Conservation (phyloP, 2,888 invertebrate genomes). For the Tipula unca region DNA sequence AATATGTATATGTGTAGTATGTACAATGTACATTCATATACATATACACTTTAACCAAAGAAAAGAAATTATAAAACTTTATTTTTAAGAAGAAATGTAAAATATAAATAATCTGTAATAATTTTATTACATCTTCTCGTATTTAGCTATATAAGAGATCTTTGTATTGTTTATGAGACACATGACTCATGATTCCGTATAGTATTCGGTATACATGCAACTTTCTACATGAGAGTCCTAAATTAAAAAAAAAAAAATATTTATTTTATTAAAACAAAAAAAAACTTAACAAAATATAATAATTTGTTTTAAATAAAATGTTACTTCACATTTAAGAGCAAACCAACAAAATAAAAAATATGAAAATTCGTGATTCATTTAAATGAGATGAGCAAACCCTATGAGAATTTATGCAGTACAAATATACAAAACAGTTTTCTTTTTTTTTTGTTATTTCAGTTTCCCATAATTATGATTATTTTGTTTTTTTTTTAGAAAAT, state of each 20-base stretch:
- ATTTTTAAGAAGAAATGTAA: not conserved
- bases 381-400: not conserved
- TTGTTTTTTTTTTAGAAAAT: not conserved
- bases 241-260: not conserved
- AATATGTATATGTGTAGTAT: not conserved
- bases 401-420: not conserved
- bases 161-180: not conserved
- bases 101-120: not conserved
- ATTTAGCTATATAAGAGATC: too few relatives aligned
- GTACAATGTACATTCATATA: not conserved
- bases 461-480: not conserved
- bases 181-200: not conserved
- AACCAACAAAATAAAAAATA: not conserved
- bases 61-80: not conserved
- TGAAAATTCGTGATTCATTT: not conserved
- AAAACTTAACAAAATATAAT: not conserved
- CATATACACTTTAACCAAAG: too few relatives aligned
- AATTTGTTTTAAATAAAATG: not conserved
- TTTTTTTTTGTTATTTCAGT: not conserved
- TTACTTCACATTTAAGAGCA: not conserved
- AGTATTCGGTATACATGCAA: too few relatives aligned
- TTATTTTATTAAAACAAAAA: not conserved
- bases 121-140: not conserved
- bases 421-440: not conserved
- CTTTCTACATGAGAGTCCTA: not conserved